Base-by-base conservation (phyloP, 2,888 invertebrate species). In the Eretmocerus hayati region DNA sequence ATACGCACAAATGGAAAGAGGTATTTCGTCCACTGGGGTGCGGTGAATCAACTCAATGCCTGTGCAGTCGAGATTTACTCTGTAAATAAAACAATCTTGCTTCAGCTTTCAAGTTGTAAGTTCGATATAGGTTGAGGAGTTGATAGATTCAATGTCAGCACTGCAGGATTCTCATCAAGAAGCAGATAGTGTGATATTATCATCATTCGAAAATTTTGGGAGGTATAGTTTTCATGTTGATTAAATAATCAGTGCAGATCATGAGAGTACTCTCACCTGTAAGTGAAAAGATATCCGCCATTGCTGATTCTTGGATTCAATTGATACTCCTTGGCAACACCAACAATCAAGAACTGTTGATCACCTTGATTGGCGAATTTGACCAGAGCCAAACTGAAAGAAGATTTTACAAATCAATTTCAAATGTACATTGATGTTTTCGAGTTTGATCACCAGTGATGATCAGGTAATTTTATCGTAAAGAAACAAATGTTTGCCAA, bases 1-100 rank as follows among this genome's bases (percentile, higher is more conserved):
- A 67, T 94, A 94, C 0, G 88, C 79, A 56, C 90, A 91, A 42
- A 96, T 75, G 0, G 94, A 92, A 15, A 85, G 81, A 0, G 93
- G 94, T 43, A 91, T 86, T 66, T 95, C 95, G 61, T 96, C 96
- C 4, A 94, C 80, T 5, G 85, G 82, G 0, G 99, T 99, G 66
- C 91, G 87, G 74, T 99, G 99, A 19, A 96, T 75, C 46, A 97
- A 78, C 65, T 97, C 95, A 45, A 99, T 72, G 61, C 83, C 83
- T 8, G 89, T 87, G 38, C 94, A 90, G 48, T 83, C 85, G 2
- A 81, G 72, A 66, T 85, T 84, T 6, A 85, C 75, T 59, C 71
- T 71, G 52, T 58, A 72, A 59, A 55, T 32, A 42, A 65, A 67
- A 52, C 54, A 38, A 26, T 26, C 26, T 6, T n/a, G n/a, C n/a